Conservation (phyloP, 2,113 vertebrate genomes). For the Datnioides undecimradiatus region DNA sequence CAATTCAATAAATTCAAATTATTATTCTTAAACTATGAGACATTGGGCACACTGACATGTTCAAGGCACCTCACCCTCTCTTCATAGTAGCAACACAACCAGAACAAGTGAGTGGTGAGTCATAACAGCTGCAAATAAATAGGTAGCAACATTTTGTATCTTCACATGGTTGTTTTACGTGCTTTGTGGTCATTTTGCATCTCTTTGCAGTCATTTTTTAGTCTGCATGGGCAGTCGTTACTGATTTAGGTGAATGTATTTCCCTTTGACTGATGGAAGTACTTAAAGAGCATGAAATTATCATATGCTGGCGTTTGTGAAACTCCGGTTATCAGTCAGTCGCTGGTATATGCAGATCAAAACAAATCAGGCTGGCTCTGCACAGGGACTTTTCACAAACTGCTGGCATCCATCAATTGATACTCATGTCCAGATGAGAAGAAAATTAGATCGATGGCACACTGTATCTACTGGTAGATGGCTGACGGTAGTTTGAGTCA, state of each 20-base stretch:
- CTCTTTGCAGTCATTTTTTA: neutral
- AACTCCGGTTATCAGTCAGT: neutral
- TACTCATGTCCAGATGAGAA: slow-evolving; percentile 14
- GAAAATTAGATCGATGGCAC: neutral
- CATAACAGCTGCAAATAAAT: neutral
- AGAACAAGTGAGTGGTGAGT: neutral
- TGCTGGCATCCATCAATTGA: neutral
- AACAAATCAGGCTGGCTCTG: neutral
- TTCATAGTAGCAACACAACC: neutral
- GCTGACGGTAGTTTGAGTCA: slow-evolving; percentile 21
- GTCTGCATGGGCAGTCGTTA: neutral
- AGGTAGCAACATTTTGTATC: no score
- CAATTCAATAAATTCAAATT: no score
- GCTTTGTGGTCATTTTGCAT: neutral
- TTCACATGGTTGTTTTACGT: neutral
- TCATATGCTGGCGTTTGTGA: neutral
- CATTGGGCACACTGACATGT: neutral
- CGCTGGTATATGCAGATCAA: neutral
- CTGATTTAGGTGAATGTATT: neutral
- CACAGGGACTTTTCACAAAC: slow-evolving; percentile 32
- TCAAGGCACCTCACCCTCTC: neutral
- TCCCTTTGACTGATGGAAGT: neutral
- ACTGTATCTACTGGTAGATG: neutral
- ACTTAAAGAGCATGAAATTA: neutral
- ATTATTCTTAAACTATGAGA: neutral